Percentiles rank a stretch among this genome's conserved stretches.
Evolutionary conservation across 2,888 invertebrate species (phyloP).

Genomic region (Pomacea canaliculata): DNA sequence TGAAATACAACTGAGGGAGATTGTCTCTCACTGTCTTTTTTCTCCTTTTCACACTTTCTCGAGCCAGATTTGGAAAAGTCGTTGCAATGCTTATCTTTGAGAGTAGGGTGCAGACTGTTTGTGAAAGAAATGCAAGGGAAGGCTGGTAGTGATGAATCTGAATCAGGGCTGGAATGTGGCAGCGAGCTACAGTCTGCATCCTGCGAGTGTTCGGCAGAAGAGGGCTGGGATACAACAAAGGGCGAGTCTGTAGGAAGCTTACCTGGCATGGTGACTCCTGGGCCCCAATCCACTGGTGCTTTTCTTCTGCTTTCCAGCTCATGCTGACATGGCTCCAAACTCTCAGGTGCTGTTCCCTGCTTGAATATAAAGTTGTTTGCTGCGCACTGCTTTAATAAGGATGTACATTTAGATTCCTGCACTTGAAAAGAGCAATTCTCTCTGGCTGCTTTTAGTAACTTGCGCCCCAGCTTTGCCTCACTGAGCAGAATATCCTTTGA

Average conservation of each 20-base stretch:
- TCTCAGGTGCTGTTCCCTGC: background rate
- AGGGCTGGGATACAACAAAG: constrained; percentile 15
- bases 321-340: background rate
- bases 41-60: background rate
- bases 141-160: constrained; percentile 19
- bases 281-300: constrained; percentile 5
- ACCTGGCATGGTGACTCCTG: constrained; percentile 6
- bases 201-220: constrained; percentile 20
- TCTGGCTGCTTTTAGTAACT: too few species aligned
- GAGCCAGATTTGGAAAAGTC: background rate
- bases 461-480: too few species aligned
- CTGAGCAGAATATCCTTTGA: too few species aligned
- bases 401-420: too few species aligned
- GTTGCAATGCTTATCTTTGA: background rate
- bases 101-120: background rate
- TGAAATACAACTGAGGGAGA: constrained; percentile 12
- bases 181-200: constrained; percentile 28
- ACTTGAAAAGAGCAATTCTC: too few species aligned
- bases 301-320: background rate
- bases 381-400: too few species aligned
- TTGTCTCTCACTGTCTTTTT: constrained; percentile 2
- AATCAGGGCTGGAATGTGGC: constrained; percentile 22
- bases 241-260: constrained; percentile 5
- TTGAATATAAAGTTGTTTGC: background rate
- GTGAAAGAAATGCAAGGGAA: constrained; percentile 10